Percentiles rank a stretch among this genome's conserved stretches.
Evolutionary conservation across 53 echinoderm and acorn worm species (phyloP).

Genomic region (Glandiceps talaboti): DNA sequence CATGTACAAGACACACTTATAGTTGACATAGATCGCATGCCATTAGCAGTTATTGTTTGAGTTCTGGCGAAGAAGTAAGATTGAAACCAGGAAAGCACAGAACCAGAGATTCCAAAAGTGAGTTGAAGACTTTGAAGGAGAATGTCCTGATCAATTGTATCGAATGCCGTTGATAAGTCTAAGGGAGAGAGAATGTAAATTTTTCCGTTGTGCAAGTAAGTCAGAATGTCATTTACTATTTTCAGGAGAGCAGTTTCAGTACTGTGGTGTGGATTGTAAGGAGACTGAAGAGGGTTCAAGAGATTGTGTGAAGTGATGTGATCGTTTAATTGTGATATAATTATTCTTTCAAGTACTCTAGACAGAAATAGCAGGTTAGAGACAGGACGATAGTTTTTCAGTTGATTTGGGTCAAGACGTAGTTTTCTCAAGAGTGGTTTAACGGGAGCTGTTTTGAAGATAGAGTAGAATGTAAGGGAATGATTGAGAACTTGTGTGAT

Average conservation of each 20-base stretch:
- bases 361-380: background rate
- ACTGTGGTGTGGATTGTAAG: background rate
- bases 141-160: background rate
- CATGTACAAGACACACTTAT: too few relatives aligned
- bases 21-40: background rate
- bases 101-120: background rate
- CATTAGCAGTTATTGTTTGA: background rate
- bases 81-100: background rate
- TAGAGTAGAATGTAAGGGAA: background rate
- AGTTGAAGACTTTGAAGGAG: background rate
- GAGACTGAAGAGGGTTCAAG: background rate
- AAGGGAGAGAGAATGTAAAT: background rate
- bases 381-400: background rate
- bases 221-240: background rate
- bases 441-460: background rate
- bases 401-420: background rate
- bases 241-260: background rate
- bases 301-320: background rate
- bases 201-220: background rate
- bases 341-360: background rate
- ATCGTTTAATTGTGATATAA: background rate
- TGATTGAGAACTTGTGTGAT: background rate
- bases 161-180: background rate
- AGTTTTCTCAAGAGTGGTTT: background rate
- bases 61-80: background rate